Percentiles rank a stretch among this genome's conserved stretches.
These are phyloP conservation scores for Cisticola juncidis DNA, from an alignment of 2,113 vertebrate species.

Conservation along the genomic window DNA sequence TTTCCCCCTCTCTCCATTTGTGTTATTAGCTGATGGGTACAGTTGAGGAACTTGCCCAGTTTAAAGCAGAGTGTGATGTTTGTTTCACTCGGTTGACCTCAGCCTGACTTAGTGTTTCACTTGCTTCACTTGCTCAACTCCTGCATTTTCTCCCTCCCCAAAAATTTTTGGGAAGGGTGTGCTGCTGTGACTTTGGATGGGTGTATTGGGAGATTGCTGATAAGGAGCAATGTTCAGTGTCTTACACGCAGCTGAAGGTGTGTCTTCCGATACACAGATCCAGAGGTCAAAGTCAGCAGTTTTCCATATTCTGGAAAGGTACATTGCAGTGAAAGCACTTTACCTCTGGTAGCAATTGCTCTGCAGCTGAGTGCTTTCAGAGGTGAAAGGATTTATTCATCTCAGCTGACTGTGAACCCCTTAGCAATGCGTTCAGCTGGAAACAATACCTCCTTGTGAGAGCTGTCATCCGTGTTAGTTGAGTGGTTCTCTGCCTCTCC, in stretches of 20 bases:
- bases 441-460: constrained; percentile 38
- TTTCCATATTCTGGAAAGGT: not conserved
- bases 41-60: not conserved
- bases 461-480: not conserved
- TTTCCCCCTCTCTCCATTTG: not conserved
- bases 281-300: constrained; percentile 19
- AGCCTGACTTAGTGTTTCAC: not conserved
- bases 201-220: fast-evolving
- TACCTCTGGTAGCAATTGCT: constrained; percentile 4
- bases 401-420: constrained; percentile 12
- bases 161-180: not conserved
- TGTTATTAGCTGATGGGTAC: not conserved
- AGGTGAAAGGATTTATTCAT: constrained; percentile 41
- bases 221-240: not conserved
- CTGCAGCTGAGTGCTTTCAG: constrained; percentile 30
- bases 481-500: not conserved
- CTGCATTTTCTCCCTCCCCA: not conserved
- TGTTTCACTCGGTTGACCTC: not conserved
- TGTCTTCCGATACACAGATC: not conserved
- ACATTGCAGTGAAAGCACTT: constrained; percentile 48
- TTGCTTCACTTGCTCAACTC: not conserved
- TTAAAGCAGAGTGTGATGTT: not conserved
- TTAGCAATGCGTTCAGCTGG: constrained; percentile 20
- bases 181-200: not conserved
- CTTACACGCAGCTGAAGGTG: not conserved